phyloP scores from a whole-genome alignment of 2,888 invertebrate genomes.

The Ochropleura leucogaster region DNA sequence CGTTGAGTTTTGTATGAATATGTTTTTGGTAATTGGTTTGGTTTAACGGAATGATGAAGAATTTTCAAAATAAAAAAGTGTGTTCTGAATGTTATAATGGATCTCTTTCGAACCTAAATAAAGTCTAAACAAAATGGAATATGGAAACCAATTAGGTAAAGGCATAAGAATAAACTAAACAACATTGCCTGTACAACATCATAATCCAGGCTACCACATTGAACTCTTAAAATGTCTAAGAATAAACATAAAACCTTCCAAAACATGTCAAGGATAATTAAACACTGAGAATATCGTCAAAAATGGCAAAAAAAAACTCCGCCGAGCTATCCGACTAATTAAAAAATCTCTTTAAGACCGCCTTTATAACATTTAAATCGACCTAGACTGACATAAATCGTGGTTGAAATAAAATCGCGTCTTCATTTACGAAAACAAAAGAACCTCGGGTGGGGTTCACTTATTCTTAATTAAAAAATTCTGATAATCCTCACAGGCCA shows the following conservation, averaged over 20 bases:
- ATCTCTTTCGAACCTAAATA: no score
- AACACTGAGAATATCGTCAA: constrained; percentile 48
- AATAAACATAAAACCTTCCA: constrained; percentile 27
- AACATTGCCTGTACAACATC: constrained; percentile 17
- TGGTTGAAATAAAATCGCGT: constrained; percentile 61
- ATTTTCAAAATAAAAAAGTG: no score
- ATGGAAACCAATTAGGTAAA: background rate
- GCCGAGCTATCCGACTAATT: constrained; percentile 59
- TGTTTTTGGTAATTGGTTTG: constrained; percentile 25
- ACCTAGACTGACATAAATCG: constrained; percentile 66
- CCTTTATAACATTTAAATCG: constrained; percentile 64
- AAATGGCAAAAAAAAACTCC: constrained; percentile 25
- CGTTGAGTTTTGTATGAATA: constrained; percentile 34
- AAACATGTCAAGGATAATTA: constrained; percentile 51
- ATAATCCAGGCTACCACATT: constrained; percentile 3
- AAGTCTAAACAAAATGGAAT: no score
- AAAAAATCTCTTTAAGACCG: constrained; percentile 62
- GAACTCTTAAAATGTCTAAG: constrained; percentile 23
- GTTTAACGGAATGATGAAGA: background rate
- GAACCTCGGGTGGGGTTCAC: constrained; percentile 55
- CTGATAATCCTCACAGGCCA: constrained; percentile 57
- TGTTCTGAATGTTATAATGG: no score
- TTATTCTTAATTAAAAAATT: constrained; percentile 73
- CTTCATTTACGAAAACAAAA: constrained; percentile 66
- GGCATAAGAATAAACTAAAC: background rate